phyloP scores from a whole-genome alignment of 2,888 invertebrate species.

The Drosophila antonietae region DNA sequence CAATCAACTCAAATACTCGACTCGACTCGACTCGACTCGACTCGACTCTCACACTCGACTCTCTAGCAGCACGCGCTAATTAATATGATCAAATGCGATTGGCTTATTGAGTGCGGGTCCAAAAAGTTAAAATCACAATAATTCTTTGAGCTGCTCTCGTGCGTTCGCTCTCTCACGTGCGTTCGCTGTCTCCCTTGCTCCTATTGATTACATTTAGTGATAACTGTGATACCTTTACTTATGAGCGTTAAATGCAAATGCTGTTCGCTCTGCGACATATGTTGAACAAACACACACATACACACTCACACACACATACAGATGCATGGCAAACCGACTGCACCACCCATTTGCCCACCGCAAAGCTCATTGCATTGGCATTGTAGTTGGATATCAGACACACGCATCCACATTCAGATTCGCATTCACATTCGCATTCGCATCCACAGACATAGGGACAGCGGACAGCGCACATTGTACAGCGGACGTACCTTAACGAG shows the following conservation, averaged over 20 bases:
- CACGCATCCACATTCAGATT: constrained; percentile 49
- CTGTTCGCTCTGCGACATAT: constrained; percentile 36
- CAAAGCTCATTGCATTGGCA: constrained; percentile 59
- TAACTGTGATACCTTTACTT: constrained; percentile 66
- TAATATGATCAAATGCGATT: constrained; percentile 60
- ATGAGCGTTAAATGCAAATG: constrained; percentile 70
- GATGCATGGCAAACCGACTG: constrained; percentile 5
- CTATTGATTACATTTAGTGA: constrained; percentile 56
- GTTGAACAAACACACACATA: constrained; percentile 33
- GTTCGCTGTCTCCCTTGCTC: neutral
- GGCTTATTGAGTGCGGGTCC: constrained; percentile 34
- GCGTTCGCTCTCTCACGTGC: neutral
- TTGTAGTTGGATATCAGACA: constrained; percentile 53
- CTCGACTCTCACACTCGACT: constrained; percentile 25
- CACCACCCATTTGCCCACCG: constrained; percentile 41
- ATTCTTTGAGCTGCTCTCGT: constrained; percentile 20
- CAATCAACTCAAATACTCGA: constrained; percentile 17
- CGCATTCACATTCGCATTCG: constrained; percentile 45
- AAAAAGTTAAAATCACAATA: constrained; percentile 57
- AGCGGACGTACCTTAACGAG: constrained; percentile 78
- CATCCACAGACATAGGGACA: constrained; percentile 7
- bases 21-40: no score
- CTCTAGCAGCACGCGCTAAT: constrained; percentile 43
- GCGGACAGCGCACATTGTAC: constrained; percentile 34
- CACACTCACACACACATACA: neutral